phyloP scores from a whole-genome alignment of 2,888 invertebrate genomes.

The Parnassius smintheus region DNA sequence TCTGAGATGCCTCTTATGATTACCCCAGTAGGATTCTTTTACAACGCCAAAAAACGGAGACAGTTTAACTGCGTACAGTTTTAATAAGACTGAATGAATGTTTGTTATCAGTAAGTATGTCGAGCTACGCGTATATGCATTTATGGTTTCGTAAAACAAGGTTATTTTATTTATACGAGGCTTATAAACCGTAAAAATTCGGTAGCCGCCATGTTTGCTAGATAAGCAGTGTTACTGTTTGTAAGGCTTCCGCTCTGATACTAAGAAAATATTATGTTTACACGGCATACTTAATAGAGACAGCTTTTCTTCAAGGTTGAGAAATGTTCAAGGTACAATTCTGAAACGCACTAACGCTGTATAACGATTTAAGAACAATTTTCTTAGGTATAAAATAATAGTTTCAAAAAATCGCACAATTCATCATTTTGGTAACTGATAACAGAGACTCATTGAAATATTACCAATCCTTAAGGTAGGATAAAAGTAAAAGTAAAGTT shows the following conservation, averaged over 20 bases:
- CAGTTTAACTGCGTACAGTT: background rate
- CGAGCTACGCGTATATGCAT: slow-evolving; percentile 3
- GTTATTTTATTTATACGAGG: slow-evolving; percentile 31
- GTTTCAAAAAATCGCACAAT: no score
- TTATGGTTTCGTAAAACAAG: slow-evolving; percentile 4
- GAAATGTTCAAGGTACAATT: background rate
- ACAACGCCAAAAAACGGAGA: no score
- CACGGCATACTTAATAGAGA: slow-evolving; percentile 34
- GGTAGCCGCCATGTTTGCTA: slow-evolving; percentile 35
- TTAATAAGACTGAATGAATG: background rate
- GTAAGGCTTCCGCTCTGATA: slow-evolving; percentile 23
- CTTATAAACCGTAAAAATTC: slow-evolving; percentile 42
- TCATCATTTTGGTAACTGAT: no score
- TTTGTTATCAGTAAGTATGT: slow-evolving; percentile 3
- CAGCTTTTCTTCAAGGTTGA: slow-evolving; percentile 20
- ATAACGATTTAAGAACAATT: no score
- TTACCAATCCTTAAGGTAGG: no score
- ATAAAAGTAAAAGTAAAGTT: no score
- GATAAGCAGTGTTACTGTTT: slow-evolving; percentile 30
- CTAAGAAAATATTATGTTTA: slow-evolving; percentile 38
- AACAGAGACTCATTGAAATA: no score
- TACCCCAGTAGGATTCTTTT: no score
- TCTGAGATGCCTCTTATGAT: no score
- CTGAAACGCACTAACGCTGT: no score
- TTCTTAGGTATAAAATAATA: no score